Evolutionary conservation across 2,888 invertebrate genomes (phyloP).

Genomic region (Agonopterix alstromeriana): DNA sequence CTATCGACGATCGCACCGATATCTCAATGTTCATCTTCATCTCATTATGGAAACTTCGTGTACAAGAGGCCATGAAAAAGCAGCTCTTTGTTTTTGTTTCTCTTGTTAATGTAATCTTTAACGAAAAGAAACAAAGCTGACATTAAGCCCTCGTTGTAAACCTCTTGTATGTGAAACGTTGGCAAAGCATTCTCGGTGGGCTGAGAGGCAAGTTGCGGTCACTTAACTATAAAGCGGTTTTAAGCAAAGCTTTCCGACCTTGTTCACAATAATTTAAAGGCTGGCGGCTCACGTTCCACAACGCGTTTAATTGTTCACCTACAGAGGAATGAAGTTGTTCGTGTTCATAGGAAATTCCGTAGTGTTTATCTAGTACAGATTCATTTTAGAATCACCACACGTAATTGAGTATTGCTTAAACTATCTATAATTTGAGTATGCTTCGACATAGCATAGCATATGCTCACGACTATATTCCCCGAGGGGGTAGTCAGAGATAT

Average conservation of each 20-base stretch:
- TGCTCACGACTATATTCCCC: too few relatives aligned
- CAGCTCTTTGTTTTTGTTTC: not conserved
- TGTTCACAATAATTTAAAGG: conserved; percentile 22
- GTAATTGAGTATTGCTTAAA: too few relatives aligned
- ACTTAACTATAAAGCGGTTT: conserved; percentile 21
- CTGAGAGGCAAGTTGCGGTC: conserved; percentile 21
- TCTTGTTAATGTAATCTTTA: not conserved
- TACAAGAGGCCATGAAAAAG: conserved; percentile 1
- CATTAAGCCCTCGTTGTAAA: conserved; percentile 1
- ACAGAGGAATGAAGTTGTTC: conserved; percentile 4
- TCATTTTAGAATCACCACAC: too few relatives aligned
- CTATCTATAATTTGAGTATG: too few relatives aligned
- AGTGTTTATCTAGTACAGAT: not conserved
- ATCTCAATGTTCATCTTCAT: conserved; percentile 13
- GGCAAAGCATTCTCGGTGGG: conserved; percentile 21
- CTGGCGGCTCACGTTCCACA: conserved; percentile 8
- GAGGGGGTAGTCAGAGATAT: too few relatives aligned
- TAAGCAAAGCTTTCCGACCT: conserved; percentile 20
- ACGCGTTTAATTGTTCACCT: conserved; percentile 7
- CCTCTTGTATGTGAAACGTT: conserved; percentile 7
- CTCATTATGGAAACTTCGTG: conserved; percentile 11
- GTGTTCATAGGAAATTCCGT: not conserved
- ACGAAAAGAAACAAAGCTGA: not conserved
- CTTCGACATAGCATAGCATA: too few relatives aligned
- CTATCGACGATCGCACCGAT: conserved; percentile 10